Percentiles rank a stretch among this genome's conserved stretches.
Evolutionary conservation across 2,797 vertebrate genomes (phyloP).

Genomic region (Coccyzus lansbergi): DNA sequence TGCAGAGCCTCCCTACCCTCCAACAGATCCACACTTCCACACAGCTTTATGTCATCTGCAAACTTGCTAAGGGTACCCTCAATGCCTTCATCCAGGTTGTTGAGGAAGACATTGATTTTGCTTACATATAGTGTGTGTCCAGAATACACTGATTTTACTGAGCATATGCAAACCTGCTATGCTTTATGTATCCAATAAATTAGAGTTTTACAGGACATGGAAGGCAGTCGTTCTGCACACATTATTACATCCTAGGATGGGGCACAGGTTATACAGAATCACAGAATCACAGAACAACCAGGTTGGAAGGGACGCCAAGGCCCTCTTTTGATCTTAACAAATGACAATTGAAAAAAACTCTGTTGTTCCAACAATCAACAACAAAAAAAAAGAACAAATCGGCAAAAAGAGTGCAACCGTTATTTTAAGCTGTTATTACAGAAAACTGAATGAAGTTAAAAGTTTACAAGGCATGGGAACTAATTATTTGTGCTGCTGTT

Average conservation of each 20-base stretch:
- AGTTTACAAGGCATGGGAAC: background rate
- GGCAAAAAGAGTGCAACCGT: background rate
- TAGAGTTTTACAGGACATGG: background rate
- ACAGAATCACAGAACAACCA: too few species aligned
- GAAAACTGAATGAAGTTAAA: background rate
- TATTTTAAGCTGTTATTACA: background rate
- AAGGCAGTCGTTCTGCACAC: background rate
- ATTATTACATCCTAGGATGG: background rate
- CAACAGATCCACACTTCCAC: too few species aligned
- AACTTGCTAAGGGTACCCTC: too few species aligned
- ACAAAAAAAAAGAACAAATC: rapidly evolving
- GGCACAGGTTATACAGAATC: background rate
- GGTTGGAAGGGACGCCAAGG: too few species aligned
- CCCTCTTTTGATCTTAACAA: background rate
- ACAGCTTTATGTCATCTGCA: too few species aligned
- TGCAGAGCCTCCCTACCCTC: too few species aligned
- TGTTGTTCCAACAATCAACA: too few species aligned
- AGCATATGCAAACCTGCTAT: background rate
- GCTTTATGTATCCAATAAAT: background rate
- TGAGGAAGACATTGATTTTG: too few species aligned
- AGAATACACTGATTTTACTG: background rate
- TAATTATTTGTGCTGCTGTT: background rate
- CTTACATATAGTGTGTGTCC: background rate
- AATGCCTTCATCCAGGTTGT: too few species aligned
- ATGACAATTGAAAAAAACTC: background rate